Conservation (phyloP, 1,140 invertebrate genomes). For the Doryteuthis pealeii region DNA sequence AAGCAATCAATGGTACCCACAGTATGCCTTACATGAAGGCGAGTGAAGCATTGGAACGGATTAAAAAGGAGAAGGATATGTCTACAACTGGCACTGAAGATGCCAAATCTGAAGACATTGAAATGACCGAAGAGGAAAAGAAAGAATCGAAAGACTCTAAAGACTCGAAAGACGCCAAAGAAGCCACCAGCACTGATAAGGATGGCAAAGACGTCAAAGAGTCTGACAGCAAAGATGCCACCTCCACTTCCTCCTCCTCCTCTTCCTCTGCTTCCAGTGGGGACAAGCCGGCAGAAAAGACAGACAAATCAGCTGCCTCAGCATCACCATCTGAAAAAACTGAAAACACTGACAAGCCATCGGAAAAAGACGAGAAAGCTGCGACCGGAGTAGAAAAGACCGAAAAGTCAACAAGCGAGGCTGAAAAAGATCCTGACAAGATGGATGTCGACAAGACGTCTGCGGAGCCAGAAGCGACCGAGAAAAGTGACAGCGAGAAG, state of each 20-base stretch:
- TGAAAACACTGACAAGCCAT: neutral
- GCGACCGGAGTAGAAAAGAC: constrained; percentile 30
- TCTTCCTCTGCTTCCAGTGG: no score
- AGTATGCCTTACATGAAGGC: constrained; percentile 85
- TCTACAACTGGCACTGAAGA: constrained; percentile 35
- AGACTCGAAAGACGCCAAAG: constrained; percentile 26
- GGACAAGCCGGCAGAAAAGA: neutral
- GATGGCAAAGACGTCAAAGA: constrained; percentile 53
- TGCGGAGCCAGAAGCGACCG: neutral
- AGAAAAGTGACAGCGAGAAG: constrained; percentile 52
- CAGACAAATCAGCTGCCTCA: neutral
- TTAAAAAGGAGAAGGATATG: constrained; percentile 55
- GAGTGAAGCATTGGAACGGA: constrained; percentile 67
- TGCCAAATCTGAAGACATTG: constrained; percentile 34
- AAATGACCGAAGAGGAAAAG: constrained; percentile 17
- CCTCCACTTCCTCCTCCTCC: no score
- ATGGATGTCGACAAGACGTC: neutral
- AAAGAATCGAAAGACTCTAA: constrained; percentile 24
- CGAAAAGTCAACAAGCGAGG: neutral
- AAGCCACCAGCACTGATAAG: constrained; percentile 57
- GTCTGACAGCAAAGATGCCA: no score
- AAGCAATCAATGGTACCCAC: constrained; percentile 96
- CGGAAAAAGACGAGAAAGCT: constrained; percentile 61
- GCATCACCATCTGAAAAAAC: neutral
- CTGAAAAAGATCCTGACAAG: neutral